These are phyloP conservation scores for Caenorhabditis angaria DNA, from an alignment of 2,888 invertebrate genomes.

Conservation along the genomic window DNA sequence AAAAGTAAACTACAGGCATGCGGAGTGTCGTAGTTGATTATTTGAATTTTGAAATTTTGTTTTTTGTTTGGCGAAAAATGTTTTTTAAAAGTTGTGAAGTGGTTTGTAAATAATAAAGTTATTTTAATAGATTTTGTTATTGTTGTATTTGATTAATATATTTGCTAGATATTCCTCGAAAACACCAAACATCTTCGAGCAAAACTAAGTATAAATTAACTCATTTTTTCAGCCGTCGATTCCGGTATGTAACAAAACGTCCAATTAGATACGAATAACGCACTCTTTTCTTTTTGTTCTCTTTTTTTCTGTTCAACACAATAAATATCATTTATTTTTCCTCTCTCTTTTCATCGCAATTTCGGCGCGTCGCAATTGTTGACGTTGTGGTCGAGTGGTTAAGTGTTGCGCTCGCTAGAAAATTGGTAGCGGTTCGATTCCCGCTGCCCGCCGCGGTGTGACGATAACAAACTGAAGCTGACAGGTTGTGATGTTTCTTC, in stretches of 20 bases:
- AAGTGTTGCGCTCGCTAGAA: constrained; percentile 10
- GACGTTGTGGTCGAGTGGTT: constrained; percentile 27
- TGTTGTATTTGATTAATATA: no score
- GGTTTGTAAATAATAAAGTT: no score
- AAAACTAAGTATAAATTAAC: background rate
- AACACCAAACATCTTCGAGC: background rate
- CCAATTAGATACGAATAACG: constrained; percentile 34
- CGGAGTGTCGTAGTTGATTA: no score
- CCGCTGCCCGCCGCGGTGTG: constrained; percentile 24
- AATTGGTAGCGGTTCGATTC: constrained; percentile 18
- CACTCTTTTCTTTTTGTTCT: constrained; percentile 4
- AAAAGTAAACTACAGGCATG: no score
- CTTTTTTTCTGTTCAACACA: background rate
- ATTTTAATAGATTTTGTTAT: no score
- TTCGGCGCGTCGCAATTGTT: constrained; percentile 6
- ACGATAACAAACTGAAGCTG: constrained; percentile 34
- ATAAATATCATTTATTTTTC: background rate
- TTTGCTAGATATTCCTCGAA: no score
- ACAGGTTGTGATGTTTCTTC: constrained; percentile 40
- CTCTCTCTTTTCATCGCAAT: background rate
- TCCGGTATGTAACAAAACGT: constrained; percentile 58
- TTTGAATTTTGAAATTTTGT: no score
- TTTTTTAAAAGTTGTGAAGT: no score
- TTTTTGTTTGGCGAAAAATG: no score
- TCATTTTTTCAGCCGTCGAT: constrained; percentile 42